A percentile compares a stretch with the other conserved stretches of the same genome.
Conservation (phyloP, 2,888 invertebrate species). For the Andricus curvator region DNA sequence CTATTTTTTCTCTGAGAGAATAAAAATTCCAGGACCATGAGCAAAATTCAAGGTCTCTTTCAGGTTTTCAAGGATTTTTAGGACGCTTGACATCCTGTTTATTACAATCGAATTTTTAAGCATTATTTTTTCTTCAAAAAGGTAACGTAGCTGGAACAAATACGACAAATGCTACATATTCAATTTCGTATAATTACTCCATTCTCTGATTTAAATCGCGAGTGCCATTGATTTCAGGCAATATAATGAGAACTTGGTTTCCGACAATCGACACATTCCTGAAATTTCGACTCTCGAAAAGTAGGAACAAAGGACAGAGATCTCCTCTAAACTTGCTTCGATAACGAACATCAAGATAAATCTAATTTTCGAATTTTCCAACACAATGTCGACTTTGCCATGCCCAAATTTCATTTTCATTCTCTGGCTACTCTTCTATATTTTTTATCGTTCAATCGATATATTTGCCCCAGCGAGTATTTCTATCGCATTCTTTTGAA, state of each 20-base stretch:
- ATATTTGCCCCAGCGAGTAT: not conserved
- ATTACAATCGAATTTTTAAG: too few species aligned
- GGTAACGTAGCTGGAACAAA: not conserved
- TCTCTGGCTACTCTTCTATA: conserved; percentile 21
- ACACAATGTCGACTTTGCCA: conserved; percentile 18
- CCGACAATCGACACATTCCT: conserved; percentile 6
- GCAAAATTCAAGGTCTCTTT: too few species aligned
- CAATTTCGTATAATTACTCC: not conserved
- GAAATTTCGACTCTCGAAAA: conserved; percentile 15
- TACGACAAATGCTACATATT: not conserved
- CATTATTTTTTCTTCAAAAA: too few species aligned
- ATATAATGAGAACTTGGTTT: conserved; percentile 25
- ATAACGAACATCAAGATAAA: conserved; percentile 25
- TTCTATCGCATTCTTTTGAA: not conserved
- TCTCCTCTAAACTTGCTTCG: conserved; percentile 11
- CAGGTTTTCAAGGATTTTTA: too few species aligned
- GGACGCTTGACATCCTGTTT: too few species aligned
- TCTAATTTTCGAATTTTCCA: conserved; percentile 23
- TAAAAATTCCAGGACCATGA: too few species aligned
- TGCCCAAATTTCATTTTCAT: conserved; percentile 18
- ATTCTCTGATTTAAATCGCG: not conserved
- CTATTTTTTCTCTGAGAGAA: too few species aligned
- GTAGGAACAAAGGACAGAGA: conserved; percentile 18
- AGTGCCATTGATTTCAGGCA: conserved; percentile 14
- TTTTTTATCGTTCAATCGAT: conserved; percentile 4